These are phyloP conservation scores for Tragelaphus scriptus DNA, from an alignment of 2,113 vertebrate genomes.

Conservation along the genomic window DNA sequence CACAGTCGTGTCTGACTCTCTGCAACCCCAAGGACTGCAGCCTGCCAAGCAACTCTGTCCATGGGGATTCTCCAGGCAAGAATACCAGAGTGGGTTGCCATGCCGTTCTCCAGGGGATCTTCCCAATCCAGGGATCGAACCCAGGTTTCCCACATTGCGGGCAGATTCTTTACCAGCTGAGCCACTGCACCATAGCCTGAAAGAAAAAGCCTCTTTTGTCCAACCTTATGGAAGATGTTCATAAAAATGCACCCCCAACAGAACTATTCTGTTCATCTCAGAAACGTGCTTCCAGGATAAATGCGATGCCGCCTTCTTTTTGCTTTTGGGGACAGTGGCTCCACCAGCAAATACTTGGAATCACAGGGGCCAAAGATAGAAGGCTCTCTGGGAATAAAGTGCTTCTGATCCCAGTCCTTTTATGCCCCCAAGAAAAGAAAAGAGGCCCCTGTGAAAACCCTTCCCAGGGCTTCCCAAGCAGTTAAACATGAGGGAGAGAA, in stretches of 20 bases:
- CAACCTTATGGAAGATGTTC: neutral
- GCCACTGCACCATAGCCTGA: neutral
- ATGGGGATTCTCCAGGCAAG: neutral
- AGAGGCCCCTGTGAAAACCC: constrained; percentile 55
- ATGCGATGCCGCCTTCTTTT: constrained; percentile 8
- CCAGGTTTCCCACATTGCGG: neutral
- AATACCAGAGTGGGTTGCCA: neutral
- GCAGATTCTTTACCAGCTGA: neutral
- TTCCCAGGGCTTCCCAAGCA: constrained; percentile 64
- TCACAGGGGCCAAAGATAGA: constrained; percentile 48
- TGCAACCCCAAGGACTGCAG: neutral
- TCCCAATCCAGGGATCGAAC: neutral
- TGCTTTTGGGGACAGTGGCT: constrained; percentile 23
- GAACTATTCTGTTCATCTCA: constrained; percentile 23
- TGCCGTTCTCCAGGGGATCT: neutral
- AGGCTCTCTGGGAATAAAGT: constrained; percentile 37
- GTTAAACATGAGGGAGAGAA: constrained; percentile 61
- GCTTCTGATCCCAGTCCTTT: constrained; percentile 64
- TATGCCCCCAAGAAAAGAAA: constrained; percentile 64
- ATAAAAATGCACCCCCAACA: neutral
- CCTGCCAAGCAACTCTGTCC: neutral
- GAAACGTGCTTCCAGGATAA: constrained; percentile 10
- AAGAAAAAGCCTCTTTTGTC: neutral
- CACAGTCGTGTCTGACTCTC: neutral
- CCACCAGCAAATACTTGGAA: constrained; percentile 41